Evolutionary conservation across 2,113 vertebrate species (phyloP), one percentile per base, ranked within the genome.

Genomic region (Gorsachius goisagi): DNA sequence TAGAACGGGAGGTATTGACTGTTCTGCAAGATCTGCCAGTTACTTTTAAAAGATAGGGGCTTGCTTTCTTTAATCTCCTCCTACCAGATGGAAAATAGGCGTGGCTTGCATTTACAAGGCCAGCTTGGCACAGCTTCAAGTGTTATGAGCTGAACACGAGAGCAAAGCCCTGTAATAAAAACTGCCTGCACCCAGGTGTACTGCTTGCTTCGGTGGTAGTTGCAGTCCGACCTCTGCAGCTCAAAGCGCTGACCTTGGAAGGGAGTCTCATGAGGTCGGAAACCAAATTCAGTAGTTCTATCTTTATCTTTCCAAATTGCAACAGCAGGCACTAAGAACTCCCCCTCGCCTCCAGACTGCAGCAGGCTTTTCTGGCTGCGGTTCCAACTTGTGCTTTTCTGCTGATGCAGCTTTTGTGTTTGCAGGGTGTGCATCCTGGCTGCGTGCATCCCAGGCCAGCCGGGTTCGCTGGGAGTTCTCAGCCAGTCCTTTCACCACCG

Each of bases 381-480:
- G 20, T 30, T 79, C 73, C 52, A 41, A 10, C 56, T 58, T 7
- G n/a, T 6, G 44, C 47, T 87, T 59, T 85, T 84, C 44, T 87
- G 73, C 83, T 82, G 91, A 88, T 35, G 47, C 47, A 50, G 72
- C 32, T 79, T 76, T 44, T n/a, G 23, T 28, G 15, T 4, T 7
- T 23, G 81, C 30, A 17, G 73, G 47, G 33, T 4, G 1, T 0
- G 0, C 20, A 11, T 59, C 66, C 59, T 44, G 8, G 60, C 2
- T 1, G 14, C 10, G 39, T 3, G 35, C 5, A 26, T 39, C 44
- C 56, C 62, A 90, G 69, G 77, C 39, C 37, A 1, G 21, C 1
- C 4, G 81, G 60, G 39, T 23, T 45, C 73, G 60, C 68, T 5
- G 30, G 71, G 37, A 74, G 35, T 5, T 49, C 28, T 15, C 33